These are phyloP conservation scores for Poeciliopsis presidionis DNA, from an alignment of 2,797 vertebrate genomes.

Conservation along the genomic window DNA sequence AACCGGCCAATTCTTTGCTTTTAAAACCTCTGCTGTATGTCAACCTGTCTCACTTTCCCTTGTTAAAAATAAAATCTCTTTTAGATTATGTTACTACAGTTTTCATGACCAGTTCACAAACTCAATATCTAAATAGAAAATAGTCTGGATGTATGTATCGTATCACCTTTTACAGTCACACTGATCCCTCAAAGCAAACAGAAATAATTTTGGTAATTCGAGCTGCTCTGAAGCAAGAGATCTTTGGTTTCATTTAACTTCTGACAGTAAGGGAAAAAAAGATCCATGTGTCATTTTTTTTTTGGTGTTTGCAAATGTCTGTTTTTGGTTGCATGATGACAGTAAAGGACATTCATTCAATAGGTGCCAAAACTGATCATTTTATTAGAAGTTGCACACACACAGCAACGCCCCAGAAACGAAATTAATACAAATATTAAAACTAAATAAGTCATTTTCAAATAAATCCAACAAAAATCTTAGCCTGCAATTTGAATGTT, in stretches of 20 bases:
- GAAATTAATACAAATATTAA: not conserved
- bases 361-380: not conserved
- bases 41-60: not conserved
- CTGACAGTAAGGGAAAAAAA: no score
- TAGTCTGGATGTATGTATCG: no score
- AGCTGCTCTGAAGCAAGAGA: no score
- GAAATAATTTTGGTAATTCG: no score
- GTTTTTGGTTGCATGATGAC: not conserved
- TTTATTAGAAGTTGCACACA: not conserved
- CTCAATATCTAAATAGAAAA: no score
- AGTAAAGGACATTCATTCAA: not conserved
- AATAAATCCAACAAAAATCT: not conserved
- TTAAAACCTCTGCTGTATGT: not conserved
- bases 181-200: no score
- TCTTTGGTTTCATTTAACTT: no score
- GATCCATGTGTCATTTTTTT: no score
- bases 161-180: no score
- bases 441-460: not conserved
- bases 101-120: not conserved
- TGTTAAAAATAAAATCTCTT: not conserved
- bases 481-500: not conserved
- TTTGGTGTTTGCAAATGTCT: not conserved
- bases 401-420: not conserved
- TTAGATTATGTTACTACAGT: not conserved
- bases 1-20: not conserved